A percentile compares a stretch with the other conserved stretches of the same genome.
phyloP scores from a whole-genome alignment of 2,888 invertebrate genomes.

The Trissolcus brochymenae region DNA sequence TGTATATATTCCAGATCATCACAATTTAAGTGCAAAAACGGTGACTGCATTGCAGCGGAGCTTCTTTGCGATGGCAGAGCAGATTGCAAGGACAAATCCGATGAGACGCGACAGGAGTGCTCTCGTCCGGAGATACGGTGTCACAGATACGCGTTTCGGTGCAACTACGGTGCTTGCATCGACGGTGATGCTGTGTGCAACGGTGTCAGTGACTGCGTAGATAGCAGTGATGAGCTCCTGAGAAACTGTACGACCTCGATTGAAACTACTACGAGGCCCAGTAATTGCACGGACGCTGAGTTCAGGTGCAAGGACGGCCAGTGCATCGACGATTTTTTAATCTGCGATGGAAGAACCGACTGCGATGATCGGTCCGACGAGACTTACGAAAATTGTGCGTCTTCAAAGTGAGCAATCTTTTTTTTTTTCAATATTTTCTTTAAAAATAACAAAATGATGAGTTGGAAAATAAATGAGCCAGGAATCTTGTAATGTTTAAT shows the following conservation, averaged over 20 bases:
- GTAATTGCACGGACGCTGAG: conserved; percentile 40
- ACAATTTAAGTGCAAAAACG: conserved; percentile 69
- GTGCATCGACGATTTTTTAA: conserved; percentile 60
- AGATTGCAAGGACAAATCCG: conserved; percentile 77
- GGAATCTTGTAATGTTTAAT: too few relatives aligned
- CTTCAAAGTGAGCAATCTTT: conserved; percentile 62
- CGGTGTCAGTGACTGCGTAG: conserved; percentile 76
- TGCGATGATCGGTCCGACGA: conserved; percentile 71
- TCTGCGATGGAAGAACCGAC: conserved; percentile 70
- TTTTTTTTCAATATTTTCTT: neutral
- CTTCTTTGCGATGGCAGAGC: conserved; percentile 76
- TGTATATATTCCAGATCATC: conserved; percentile 20
- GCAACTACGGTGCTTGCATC: conserved; percentile 81
- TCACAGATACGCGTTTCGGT: conserved; percentile 79
- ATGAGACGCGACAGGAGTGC: conserved; percentile 73
- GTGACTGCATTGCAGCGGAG: conserved; percentile 74
- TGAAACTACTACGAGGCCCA: neutral
- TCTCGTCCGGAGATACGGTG: conserved; percentile 74
- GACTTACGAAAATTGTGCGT: conserved; percentile 61
- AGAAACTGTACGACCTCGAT: conserved; percentile 60
- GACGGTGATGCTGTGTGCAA: conserved; percentile 79
- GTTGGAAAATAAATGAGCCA: too few relatives aligned
- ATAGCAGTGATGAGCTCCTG: conserved; percentile 77
- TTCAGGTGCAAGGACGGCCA: conserved; percentile 67
- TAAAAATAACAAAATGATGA: too few relatives aligned